A percentile compares a stretch with the other conserved stretches of the same genome.
Conservation (phyloP, 2,797 vertebrate genomes). For the Melanotaenia maccullochi region DNA sequence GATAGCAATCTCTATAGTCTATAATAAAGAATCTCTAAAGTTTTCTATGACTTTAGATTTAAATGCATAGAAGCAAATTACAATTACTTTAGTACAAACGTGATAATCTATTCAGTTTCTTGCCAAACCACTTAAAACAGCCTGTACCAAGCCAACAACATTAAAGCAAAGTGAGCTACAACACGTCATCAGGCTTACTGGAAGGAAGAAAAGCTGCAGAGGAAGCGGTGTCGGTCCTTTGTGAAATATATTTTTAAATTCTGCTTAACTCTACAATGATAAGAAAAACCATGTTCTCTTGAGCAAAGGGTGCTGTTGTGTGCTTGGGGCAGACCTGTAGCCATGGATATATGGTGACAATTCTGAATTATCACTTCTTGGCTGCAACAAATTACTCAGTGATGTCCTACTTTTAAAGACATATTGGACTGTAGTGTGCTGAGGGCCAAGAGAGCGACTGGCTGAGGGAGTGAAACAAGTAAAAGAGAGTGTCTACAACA, state of each 20-base stretch:
- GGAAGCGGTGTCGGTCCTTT: conserved; percentile 43
- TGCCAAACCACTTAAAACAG: conserved; percentile 5
- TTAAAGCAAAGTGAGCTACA: conserved; percentile 5
- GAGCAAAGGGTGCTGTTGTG: conserved; percentile 34
- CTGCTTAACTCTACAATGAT: conserved; percentile 27
- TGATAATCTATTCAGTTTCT: conserved; percentile 1
- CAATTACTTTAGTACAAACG: neutral
- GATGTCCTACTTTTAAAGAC: conserved; percentile 80
- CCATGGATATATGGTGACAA: conserved; percentile 67
- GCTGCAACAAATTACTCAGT: conserved; percentile 77
- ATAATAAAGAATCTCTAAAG: conserved; percentile 1
- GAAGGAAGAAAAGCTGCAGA: conserved; percentile 17
- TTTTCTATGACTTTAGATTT: neutral
- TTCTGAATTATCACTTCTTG: conserved; percentile 74
- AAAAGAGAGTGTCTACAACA: conserved; percentile 56
- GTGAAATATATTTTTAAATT: conserved; percentile 51
- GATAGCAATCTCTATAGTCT: neutral
- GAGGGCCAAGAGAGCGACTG: conserved; percentile 57
- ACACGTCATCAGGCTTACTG: conserved; percentile 4
- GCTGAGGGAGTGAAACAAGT: conserved; percentile 58
- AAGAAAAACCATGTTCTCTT: conserved; percentile 46
- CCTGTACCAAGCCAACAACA: neutral
- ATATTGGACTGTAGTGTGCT: conserved; percentile 70
- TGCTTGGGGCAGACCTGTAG: conserved; percentile 51
- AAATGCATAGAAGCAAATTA: neutral